A percentile compares a stretch with the other conserved stretches of the same genome.
phyloP scores from a whole-genome alignment of 2,113 vertebrate species.

The Erythrolamprus reginae region DNA sequence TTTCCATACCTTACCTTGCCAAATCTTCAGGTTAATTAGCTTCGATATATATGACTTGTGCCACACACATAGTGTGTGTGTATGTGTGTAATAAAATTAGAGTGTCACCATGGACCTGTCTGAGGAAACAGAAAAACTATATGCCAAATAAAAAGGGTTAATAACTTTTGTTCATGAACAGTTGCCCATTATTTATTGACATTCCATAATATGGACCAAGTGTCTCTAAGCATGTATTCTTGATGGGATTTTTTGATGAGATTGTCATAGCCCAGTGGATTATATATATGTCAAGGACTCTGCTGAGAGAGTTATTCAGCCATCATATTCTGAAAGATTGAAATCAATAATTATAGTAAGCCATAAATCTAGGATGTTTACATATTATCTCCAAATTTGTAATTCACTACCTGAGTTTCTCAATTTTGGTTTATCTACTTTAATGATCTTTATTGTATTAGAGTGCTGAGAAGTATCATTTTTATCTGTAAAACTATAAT shows the following conservation, averaged over 20 bases:
- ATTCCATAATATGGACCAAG: not conserved
- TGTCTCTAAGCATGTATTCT: not conserved
- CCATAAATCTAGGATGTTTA: not conserved
- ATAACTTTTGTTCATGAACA: not conserved
- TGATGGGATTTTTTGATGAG: not conserved
- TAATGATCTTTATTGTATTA: not conserved
- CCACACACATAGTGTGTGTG: conserved; percentile 31
- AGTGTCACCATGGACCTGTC: not conserved
- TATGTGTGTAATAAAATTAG: not conserved
- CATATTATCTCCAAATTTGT: not conserved
- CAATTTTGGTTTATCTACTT: not conserved
- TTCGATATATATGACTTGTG: conserved; percentile 49
- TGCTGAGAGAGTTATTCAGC: not conserved
- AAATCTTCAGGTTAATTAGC: conserved; percentile 62
- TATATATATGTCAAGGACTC: not conserved
- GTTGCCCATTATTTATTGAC: conserved; percentile 26
- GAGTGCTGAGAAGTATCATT: not conserved
- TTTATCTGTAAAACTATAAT: not conserved
- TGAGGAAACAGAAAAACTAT: not conserved
- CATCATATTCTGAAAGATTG: not conserved
- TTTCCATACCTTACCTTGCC: conserved; percentile 41
- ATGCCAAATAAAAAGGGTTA: not conserved
- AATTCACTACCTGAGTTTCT: not conserved
- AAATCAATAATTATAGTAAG: not conserved
- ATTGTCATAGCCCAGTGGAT: not conserved